Conservation (phyloP, 2,113 vertebrate species). For the Sciurus niger region DNA sequence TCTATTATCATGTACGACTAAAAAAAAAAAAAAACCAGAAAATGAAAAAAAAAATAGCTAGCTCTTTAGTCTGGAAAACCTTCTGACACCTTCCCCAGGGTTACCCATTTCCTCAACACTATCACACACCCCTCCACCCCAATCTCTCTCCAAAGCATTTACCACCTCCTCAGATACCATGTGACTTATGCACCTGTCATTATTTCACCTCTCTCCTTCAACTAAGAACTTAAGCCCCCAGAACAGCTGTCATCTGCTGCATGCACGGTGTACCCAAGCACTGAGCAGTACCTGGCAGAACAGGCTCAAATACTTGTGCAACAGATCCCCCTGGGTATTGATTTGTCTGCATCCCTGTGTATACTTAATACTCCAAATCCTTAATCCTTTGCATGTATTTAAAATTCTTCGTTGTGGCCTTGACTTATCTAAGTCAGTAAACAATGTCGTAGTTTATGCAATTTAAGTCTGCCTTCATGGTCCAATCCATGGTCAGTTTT, state of each 20-base stretch:
- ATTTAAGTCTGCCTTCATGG: not conserved
- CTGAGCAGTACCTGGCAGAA: not conserved
- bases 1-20: too few species aligned
- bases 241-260: not conserved
- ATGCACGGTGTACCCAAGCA: not conserved
- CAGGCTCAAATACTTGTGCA: not conserved
- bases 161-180: not conserved
- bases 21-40: too few species aligned
- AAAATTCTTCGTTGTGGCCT: not conserved
- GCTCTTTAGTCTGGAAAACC: not conserved
- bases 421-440: not conserved
- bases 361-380: not conserved
- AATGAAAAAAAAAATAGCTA: too few species aligned
- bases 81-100: not conserved
- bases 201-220: not conserved
- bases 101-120: not conserved
- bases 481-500: not conserved
- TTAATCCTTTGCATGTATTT: not conserved
- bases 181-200: fast-evolving
- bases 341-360: not conserved
- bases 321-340: too few species aligned
- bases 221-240: not conserved
- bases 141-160: not conserved
- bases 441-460: not conserved
- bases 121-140: not conserved